phyloP scores from a whole-genome alignment of 2,113 vertebrate species.

The Cygnus atratus region DNA sequence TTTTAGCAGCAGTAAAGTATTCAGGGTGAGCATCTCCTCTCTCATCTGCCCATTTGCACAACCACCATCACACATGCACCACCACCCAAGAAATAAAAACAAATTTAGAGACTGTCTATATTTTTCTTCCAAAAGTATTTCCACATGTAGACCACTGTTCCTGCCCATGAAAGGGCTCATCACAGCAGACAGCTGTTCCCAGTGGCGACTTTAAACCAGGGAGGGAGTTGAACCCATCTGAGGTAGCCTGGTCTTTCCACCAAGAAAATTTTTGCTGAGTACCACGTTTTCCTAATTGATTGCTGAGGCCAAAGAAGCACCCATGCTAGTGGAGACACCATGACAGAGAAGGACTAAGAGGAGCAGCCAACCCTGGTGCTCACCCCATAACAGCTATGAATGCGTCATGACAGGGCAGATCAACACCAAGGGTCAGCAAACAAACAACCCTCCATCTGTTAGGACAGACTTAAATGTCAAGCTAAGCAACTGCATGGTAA shows the following conservation, averaged over 20 bases:
- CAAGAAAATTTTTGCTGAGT: neutral
- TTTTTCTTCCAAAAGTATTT: neutral
- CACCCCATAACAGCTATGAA: fast-evolving
- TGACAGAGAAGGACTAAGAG: neutral
- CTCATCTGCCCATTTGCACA: neutral
- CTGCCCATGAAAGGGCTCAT: neutral
- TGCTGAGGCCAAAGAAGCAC: neutral
- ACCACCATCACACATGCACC: too few relatives aligned
- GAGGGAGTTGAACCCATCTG: fast-evolving
- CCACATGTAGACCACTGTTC: neutral
- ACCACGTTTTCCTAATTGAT: fast-evolving
- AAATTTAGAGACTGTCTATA: fast-evolving
- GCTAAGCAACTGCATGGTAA: neutral
- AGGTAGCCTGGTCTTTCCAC: neutral
- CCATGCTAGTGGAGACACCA: fast-evolving
- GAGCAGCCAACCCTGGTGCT: neutral
- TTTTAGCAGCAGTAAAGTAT: neutral
- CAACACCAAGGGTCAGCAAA: neutral
- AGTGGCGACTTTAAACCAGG: neutral
- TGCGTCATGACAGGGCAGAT: neutral
- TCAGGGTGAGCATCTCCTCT: neutral
- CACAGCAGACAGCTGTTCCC: neutral
- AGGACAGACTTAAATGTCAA: neutral
- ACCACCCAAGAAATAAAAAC: neutral
- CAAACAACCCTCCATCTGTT: neutral